These are phyloP conservation scores for Anodontia alba DNA, from an alignment of 2,888 invertebrate species.

Conservation along the genomic window DNA sequence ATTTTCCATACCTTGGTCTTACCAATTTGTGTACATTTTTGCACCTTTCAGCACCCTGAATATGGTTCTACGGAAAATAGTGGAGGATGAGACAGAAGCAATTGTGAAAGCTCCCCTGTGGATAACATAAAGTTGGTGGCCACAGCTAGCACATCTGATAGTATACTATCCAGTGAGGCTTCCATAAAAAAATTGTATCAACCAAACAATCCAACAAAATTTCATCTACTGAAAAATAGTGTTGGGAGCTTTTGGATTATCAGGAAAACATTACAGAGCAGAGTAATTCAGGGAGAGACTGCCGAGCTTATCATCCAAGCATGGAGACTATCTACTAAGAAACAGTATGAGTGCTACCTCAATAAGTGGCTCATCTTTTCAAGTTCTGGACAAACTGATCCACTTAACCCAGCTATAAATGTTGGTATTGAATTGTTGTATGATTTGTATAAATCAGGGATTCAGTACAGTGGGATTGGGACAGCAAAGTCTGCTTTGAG, in stretches of 20 bases:
- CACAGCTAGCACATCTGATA: neutral
- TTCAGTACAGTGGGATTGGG: constrained; percentile 18
- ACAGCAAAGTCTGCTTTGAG: constrained; percentile 31
- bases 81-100: constrained; percentile 2
- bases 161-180: neutral
- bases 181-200: constrained; percentile 10
- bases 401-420: neutral
- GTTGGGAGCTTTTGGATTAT: constrained; percentile 35
- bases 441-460: constrained; percentile 4
- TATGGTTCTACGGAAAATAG: constrained; percentile 6
- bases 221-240: constrained; percentile 21
- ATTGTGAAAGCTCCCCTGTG: neutral
- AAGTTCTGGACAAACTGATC: constrained; percentile 6
- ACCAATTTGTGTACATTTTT: neutral
- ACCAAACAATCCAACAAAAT: constrained; percentile 16
- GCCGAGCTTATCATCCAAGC: constrained; percentile 20
- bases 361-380: constrained; percentile 30
- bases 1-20: constrained; percentile 3
- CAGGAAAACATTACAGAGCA: constrained; percentile 17
- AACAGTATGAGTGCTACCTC: constrained; percentile 21
- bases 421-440: constrained; percentile 24
- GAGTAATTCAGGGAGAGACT: constrained; percentile 14
- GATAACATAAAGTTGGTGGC: constrained; percentile 8
- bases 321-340: constrained; percentile 29
- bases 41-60: constrained; percentile 11